phyloP scores from a whole-genome alignment of 2,888 invertebrate genomes.

The Lasius platythorax region DNA sequence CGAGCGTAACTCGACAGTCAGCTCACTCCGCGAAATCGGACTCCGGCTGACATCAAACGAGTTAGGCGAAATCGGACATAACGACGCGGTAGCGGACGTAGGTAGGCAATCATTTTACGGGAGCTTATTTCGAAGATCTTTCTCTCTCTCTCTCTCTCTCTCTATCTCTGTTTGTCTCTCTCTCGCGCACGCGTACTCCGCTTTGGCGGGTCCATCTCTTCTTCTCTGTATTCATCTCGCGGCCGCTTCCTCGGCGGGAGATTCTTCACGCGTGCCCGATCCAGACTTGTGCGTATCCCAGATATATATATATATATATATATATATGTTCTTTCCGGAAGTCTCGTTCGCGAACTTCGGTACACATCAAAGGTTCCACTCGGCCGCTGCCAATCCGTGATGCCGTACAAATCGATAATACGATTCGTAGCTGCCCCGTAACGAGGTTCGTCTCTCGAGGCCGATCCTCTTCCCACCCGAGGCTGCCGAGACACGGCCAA shows the following conservation, averaged over 20 bases:
- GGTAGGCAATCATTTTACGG: constrained; percentile 78
- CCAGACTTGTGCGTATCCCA: constrained; percentile 64
- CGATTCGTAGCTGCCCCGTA: constrained; percentile 74
- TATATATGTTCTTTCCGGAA: constrained; percentile 75
- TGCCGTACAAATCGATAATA: constrained; percentile 78
- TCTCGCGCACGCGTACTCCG: constrained; percentile 27
- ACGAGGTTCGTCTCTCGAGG: constrained; percentile 60
- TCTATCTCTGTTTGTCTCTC: too few species aligned
- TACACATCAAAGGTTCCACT: constrained; percentile 75
- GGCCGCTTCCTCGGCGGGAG: constrained; percentile 55
- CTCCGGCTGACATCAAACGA: constrained; percentile 51
- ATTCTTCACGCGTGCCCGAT: constrained; percentile 77
- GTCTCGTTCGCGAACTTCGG: constrained; percentile 72
- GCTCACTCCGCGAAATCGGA: constrained; percentile 12
- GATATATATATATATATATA: background rate
- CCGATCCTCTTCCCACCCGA: constrained; percentile 20
- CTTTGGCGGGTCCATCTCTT: background rate
- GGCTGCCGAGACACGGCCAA: constrained; percentile 4
- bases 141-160: constrained; percentile 15
- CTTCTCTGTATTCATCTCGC: constrained; percentile 47
- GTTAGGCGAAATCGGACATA: constrained; percentile 70
- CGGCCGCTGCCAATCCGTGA: constrained; percentile 70
- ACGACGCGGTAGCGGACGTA: constrained; percentile 71
- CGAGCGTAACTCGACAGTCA: background rate
- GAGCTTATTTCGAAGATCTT: constrained; percentile 76